phyloP scores from a whole-genome alignment of 2,797 vertebrate genomes.

The Pangasius macronema region DNA sequence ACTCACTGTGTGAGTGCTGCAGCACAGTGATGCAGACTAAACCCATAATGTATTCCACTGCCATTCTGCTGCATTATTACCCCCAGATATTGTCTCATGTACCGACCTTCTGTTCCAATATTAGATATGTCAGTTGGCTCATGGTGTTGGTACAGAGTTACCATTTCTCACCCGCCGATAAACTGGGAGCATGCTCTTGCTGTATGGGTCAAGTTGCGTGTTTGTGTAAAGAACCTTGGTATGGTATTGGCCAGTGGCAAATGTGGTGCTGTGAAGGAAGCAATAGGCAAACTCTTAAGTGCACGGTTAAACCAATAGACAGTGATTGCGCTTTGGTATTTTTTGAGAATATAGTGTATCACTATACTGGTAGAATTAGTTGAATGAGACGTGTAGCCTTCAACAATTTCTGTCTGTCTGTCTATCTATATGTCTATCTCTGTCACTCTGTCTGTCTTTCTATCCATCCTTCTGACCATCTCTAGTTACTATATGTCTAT shows the following conservation, averaged over 20 bases:
- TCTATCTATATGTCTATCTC: not conserved
- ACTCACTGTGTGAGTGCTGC: slow-evolving; percentile 7
- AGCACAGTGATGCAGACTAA: not conserved
- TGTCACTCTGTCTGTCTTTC: not conserved
- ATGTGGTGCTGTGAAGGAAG: slow-evolving; percentile 37
- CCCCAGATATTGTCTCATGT: slow-evolving; percentile 70
- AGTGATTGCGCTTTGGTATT: not conserved
- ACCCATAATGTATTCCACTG: slow-evolving; percentile 68
- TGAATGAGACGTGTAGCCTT: not conserved
- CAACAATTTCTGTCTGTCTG: not conserved
- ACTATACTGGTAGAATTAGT: not conserved
- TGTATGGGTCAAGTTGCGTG: slow-evolving; percentile 67
- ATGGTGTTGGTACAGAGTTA: slow-evolving; percentile 64
- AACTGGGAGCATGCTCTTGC: slow-evolving; percentile 62
- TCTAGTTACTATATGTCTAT: not conserved
- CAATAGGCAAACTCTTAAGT: slow-evolving; percentile 22
- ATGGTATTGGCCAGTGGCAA: slow-evolving; percentile 41
- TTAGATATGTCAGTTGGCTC: slow-evolving; percentile 60
- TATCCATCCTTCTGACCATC: not conserved
- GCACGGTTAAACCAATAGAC: not conserved
- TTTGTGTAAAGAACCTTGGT: slow-evolving; percentile 53
- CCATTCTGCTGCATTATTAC: slow-evolving; percentile 67
- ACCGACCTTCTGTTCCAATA: slow-evolving; percentile 64
- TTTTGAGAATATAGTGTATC: not conserved
- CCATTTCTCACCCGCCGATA: slow-evolving; percentile 65